Conservation (phyloP, 1,140 invertebrate genomes). For the Drosophila kepulauana region DNA sequence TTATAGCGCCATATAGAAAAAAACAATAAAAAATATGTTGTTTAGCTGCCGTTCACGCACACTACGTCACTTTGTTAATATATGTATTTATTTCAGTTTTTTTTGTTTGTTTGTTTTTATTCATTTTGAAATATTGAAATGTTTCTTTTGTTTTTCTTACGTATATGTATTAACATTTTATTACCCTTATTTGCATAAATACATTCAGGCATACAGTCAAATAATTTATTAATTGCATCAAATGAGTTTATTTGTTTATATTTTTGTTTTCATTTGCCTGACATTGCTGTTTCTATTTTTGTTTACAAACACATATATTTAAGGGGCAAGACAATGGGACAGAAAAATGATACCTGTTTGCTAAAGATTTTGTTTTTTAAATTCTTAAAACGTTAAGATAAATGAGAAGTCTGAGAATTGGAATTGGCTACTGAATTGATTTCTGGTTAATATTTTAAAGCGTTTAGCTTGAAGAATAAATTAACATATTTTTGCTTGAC, state of each 20-base stretch:
- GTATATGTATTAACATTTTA: constrained; percentile 25
- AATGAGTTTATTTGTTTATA: constrained; percentile 13
- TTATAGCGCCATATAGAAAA: constrained; percentile 7
- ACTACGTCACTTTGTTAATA: background rate
- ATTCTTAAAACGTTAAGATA: no score
- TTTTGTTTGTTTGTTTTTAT: background rate
- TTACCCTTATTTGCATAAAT: constrained; percentile 2
- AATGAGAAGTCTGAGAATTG: no score
- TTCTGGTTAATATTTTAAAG: no score
- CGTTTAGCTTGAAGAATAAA: no score
- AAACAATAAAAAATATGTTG: background rate
- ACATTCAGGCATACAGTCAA: background rate
- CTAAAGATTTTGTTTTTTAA: background rate
- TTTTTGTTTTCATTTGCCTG: constrained; percentile 21
- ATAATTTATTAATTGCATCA: background rate
- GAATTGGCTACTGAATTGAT: no score
- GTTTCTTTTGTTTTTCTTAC: background rate
- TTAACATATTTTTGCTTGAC: no score
- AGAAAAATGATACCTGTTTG: background rate
- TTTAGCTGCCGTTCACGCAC: background rate
- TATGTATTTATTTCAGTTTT: constrained; percentile 11
- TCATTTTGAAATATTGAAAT: background rate
- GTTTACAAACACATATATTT: constrained; percentile 15
- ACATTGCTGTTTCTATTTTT: constrained; percentile 20
- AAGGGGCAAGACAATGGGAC: background rate